These are phyloP conservation scores for Acromyrmex heyeri DNA, from an alignment of 1,140 invertebrate genomes.

Conservation along the genomic window DNA sequence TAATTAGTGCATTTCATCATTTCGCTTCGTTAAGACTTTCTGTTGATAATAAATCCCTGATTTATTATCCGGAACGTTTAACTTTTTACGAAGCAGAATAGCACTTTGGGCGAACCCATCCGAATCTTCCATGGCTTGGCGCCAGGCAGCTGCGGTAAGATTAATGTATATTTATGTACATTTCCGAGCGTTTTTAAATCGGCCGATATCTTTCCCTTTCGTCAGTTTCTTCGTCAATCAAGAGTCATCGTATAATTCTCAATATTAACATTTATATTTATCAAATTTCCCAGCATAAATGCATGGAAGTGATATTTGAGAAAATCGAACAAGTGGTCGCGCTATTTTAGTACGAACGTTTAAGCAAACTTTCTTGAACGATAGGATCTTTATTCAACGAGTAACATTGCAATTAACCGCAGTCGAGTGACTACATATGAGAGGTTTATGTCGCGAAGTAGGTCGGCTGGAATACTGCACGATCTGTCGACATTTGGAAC, in stretches of 20 bases:
- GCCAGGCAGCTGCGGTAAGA: conserved; percentile 37
- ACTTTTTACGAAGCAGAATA: conserved; percentile 36
- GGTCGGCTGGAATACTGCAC: conserved; percentile 24
- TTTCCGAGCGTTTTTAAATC: conserved; percentile 42
- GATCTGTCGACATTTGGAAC: conserved; percentile 26
- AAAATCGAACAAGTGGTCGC: conserved; percentile 35
- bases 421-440: conserved; percentile 11
- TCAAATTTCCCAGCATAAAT: not conserved
- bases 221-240: not conserved
- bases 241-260: conserved; percentile 11
- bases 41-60: conserved; percentile 47
- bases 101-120: conserved; percentile 41
- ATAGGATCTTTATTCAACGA: conserved; percentile 25
- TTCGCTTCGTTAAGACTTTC: conserved; percentile 25
- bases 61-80: conserved; percentile 51
- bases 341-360: not conserved
- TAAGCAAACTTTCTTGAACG: conserved; percentile 24
- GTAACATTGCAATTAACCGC: conserved; percentile 29
- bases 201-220: conserved; percentile 10
- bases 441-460: conserved; percentile 24
- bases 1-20: conserved; percentile 21
- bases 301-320: not conserved
- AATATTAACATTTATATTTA: conserved; percentile 23
- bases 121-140: conserved; percentile 34
- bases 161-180: conserved; percentile 53